These are phyloP conservation scores for Frieseomelitta varia DNA, from an alignment of 1,140 invertebrate species.

Conservation along the genomic window DNA sequence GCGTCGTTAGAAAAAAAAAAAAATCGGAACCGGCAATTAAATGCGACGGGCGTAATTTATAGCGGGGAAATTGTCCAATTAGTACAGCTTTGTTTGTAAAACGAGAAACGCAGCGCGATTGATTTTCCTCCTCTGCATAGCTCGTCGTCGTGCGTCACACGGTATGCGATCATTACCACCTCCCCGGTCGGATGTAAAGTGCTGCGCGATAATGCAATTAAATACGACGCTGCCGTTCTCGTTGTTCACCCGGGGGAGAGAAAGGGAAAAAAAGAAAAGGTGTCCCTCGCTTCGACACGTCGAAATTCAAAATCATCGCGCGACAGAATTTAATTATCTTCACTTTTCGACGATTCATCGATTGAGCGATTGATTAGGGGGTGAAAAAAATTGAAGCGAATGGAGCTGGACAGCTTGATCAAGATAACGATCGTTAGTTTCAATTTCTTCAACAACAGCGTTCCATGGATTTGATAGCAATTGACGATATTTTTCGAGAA, in stretches of 20 bases:
- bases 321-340: background rate
- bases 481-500: too few relatives aligned
- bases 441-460: too few relatives aligned
- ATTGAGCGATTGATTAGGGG: background rate
- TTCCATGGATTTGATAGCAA: too few relatives aligned
- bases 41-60: slow-evolving; percentile 37
- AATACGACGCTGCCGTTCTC: background rate
- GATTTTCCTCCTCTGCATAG: slow-evolving; percentile 26
- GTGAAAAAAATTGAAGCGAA: background rate
- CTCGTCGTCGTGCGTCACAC: slow-evolving; percentile 17
- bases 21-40: slow-evolving; percentile 51
- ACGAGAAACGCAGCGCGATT: slow-evolving; percentile 22
- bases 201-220: slow-evolving; percentile 13
- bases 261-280: background rate
- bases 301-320: background rate
- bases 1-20: slow-evolving; percentile 29
- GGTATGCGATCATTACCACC: background rate
- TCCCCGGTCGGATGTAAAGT: background rate
- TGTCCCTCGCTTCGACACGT: background rate
- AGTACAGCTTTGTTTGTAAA: slow-evolving; percentile 50
- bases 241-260: too few relatives aligned
- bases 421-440: background rate
- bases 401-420: background rate
- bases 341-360: background rate
- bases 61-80: slow-evolving; percentile 59